phyloP scores from a whole-genome alignment of 1,140 invertebrate species.

The Parapsyche elsis region DNA sequence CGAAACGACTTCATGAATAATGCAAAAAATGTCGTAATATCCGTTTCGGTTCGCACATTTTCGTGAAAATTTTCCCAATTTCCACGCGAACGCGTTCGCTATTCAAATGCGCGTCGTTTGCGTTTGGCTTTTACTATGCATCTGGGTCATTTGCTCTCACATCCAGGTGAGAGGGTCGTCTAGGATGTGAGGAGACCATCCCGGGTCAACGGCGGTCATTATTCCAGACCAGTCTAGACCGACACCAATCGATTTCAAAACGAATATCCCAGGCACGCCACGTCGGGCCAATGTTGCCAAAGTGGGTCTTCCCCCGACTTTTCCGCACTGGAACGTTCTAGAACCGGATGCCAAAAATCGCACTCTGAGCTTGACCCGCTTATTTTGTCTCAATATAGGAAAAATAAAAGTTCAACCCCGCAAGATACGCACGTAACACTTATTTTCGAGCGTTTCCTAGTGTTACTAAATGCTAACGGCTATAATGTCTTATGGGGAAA shows the following conservation, averaged over 20 bases:
- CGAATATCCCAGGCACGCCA: not conserved
- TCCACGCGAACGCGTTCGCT: not conserved
- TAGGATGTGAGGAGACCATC: not conserved
- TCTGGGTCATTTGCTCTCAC: conserved; percentile 1
- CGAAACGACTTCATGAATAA: no score
- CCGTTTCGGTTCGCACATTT: no score
- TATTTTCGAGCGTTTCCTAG: no score
- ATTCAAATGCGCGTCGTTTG: not conserved
- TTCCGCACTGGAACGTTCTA: not conserved
- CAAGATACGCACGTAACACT: no score
- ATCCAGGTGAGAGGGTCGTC: not conserved
- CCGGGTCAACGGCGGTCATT: not conserved
- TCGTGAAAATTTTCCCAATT: not conserved
- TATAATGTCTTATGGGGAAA: no score
- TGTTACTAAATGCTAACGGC: no score
- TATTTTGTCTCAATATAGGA: no score
- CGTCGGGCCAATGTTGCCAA: not conserved
- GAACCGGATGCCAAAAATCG: not conserved
- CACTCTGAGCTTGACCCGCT: no score
- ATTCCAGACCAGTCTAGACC: not conserved
- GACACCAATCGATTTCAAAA: not conserved
- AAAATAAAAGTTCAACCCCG: no score
- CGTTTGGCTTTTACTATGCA: not conserved
- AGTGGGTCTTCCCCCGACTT: conserved; percentile 2
- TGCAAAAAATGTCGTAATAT: no score